Conservation (phyloP, 2,113 vertebrate genomes). For the Serinus canaria region DNA sequence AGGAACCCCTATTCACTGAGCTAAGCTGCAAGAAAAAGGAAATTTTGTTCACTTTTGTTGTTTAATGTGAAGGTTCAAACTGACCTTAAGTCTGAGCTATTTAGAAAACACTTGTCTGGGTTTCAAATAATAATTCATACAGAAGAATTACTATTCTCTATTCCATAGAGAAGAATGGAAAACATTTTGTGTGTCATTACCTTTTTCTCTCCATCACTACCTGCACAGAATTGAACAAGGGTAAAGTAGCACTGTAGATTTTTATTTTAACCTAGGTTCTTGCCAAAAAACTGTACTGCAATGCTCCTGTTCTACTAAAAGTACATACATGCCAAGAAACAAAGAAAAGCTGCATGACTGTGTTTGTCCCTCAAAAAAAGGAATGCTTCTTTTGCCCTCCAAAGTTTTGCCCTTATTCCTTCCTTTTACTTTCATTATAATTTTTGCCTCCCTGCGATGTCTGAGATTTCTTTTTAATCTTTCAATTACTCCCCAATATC, state of each 20-base stretch:
- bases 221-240: not conserved
- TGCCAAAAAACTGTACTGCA: not conserved
- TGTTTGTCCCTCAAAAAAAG: not conserved
- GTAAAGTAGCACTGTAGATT: not conserved
- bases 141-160: not conserved
- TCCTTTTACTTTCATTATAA: not conserved
- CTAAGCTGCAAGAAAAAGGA: not conserved
- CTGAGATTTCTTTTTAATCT: conserved; percentile 39
- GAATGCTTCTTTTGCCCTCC: not conserved
- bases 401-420: not conserved
- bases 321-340: not conserved
- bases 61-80: not conserved
- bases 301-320: not conserved
- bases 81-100: not conserved
- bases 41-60: not conserved
- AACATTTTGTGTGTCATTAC: not conserved
- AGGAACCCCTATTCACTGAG: not conserved
- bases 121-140: not conserved
- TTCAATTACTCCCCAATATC: conserved; percentile 18
- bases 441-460: not conserved
- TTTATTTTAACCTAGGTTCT: not conserved
- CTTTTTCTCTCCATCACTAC: not conserved
- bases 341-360: not conserved
- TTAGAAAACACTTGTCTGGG: not conserved
- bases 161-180: not conserved